Evolutionary conservation across 2,113 vertebrate genomes (phyloP).

Genomic region (Pimephales promelas): DNA sequence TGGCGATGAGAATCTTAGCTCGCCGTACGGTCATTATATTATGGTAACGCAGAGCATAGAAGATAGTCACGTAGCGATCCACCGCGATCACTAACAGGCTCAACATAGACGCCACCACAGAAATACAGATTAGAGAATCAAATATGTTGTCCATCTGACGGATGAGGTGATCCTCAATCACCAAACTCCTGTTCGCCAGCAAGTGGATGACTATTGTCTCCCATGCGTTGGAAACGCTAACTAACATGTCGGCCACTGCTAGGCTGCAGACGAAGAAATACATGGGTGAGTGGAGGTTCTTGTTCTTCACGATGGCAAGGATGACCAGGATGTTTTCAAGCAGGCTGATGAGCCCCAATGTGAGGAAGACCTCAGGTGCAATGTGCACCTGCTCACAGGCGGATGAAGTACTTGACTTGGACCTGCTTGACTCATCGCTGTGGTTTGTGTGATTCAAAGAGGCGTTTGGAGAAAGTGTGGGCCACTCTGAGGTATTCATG

Average conservation of each 20-base stretch:
- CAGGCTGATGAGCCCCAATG: conserved; percentile 89
- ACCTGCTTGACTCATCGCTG: conserved; percentile 23
- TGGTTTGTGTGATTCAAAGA: neutral
- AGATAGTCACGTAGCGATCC: conserved; percentile 93
- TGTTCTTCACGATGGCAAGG: conserved; percentile 89
- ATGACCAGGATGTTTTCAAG: conserved; percentile 96
- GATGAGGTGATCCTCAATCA: conserved; percentile 87
- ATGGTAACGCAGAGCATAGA: conserved; percentile 92
- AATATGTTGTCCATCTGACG: conserved; percentile 93
- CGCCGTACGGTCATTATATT: conserved; percentile 90
- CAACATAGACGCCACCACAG: conserved; percentile 96
- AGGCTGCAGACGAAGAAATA: conserved; percentile 96
- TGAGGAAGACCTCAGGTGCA: conserved; percentile 80
- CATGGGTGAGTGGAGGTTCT: conserved; percentile 96
- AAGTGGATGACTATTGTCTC: conserved; percentile 94
- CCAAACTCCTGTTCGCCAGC: conserved; percentile 84
- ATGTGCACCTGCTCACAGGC: conserved; percentile 56
- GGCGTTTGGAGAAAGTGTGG: conserved; percentile 5
- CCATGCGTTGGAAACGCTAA: conserved; percentile 93
- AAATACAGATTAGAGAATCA: conserved; percentile 97
- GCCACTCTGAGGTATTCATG: conserved; percentile 41
- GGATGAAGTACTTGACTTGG: neutral
- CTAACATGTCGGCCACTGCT: conserved; percentile 94
- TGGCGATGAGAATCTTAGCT: conserved; percentile 82
- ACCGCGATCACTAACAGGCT: conserved; percentile 92